Base-by-base conservation (phyloP, 2,113 vertebrate species). In the Hippocampus barbouri region DNA sequence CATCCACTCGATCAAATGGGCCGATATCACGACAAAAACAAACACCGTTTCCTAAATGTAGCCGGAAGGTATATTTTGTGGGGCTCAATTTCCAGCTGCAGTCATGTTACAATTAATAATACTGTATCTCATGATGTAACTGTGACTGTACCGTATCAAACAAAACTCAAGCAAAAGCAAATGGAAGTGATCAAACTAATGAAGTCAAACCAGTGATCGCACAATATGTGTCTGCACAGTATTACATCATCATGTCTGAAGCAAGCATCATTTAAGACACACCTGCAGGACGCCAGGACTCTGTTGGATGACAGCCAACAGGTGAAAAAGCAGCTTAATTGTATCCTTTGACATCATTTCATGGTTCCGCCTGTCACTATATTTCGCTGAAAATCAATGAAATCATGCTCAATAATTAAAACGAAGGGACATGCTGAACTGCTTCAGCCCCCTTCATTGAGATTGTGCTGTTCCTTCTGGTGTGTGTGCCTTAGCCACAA, bases 1-100 rank as follows among this genome's bases (percentile, higher is more conserved):
- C 27, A 54, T 30, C 79, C 70, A 66, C 67, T 70, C 27, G 53
- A 77, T 83, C 67, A 70, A 56, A 43, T 2, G 47, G 10, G 51
- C 45, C 23, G 25, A 38, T 38, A 38, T 38, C 5, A 38, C 34
- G 34, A 38, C 20, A 18, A n/a, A 20, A 49, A 62, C 8, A 70
- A 56, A 56, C 8, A 56, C 8, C 0, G 34, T 38, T 38, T 38
- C 21, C 11, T 4, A 47, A 47, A 15, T 4, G 12, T 47, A 47
- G 3, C 8, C 14, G 18, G 1, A 9, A 9, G 0, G 21, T 54
- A 54, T n/a, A 1, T 54, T 54, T 51, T 51, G 20, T 54, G 20
- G 20, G 21, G 7, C 21, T 54, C 53, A 23, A 10, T 54, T 54
- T n/a, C 53, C n/a, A 54, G 53, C 8, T 30, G 12, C 1, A 30